Base-by-base conservation (phyloP, 1,140 invertebrate species). In the Listronotus bonariensis region DNA sequence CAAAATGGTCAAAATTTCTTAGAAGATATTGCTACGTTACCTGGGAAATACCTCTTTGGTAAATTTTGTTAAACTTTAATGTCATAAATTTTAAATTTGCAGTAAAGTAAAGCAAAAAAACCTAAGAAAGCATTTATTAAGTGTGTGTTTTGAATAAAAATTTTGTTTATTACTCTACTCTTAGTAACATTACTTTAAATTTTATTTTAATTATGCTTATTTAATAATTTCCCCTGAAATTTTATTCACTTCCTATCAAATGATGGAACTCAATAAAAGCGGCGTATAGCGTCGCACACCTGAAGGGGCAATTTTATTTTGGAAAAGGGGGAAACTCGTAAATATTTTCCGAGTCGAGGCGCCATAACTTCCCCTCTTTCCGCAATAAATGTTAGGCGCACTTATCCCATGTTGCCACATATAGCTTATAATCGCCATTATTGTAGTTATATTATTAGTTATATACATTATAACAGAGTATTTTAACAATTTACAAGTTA, bases 331-430 rank as follows among this genome's bases (percentile, higher is more conserved):
- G 55, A 64, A 68, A 36, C 51, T 65, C 61, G 67, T 68, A 68
- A 65, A 68, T 68, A 65, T 68, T 68, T 68, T 64, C 51, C 42
- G 36, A 48, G 45, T 34, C 48, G 57, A 41, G 57, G 57, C 57
- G 59, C 59, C 59, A 36, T 51, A 51, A 60, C 40, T 42, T 62
- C 59, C 59, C 46, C 48, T 38, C 34, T 53, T 42, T 40, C 34
- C 42, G 49, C 57, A 60, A 60, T 60, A 51, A 60, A 60, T 49
- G 46, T 60, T 60, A 20, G 12, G 36, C 15, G 11, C 6, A 18
- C 34, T 45, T 36, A 2, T 12, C 14, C 59, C 18, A 34, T n/a
- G 59, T 62, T 62, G 59, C 36, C 59, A 51, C 1, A 11, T 43
- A 12, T 56, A 45, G 20, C 5, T 26, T 26, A 5, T 26, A 26